Conservation (phyloP, 2,888 invertebrate species). For the Norana najaformis region DNA sequence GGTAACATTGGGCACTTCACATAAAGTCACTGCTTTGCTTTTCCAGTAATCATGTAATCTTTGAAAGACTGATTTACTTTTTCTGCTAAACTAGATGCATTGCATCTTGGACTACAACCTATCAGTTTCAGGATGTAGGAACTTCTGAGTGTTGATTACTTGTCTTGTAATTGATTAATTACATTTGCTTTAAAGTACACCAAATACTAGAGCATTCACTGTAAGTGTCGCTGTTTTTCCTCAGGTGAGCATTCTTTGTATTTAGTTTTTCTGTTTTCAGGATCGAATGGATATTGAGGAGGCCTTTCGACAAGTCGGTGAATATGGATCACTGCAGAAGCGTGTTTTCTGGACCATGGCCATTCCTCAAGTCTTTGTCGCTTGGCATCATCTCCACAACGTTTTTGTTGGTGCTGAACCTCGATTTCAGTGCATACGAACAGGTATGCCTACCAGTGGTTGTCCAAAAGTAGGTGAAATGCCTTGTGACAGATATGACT, state of each 20-base stretch:
- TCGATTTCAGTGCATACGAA: slow-evolving; percentile 35
- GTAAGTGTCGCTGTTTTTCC: neutral
- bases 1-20: too few species aligned
- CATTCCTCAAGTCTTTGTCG: slow-evolving; percentile 38
- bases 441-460: neutral
- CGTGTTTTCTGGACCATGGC: slow-evolving; percentile 40
- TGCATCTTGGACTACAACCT: too few species aligned
- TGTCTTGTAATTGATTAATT: too few species aligned
- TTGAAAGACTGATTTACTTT: too few species aligned
- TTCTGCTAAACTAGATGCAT: too few species aligned
- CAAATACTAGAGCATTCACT: too few species aligned
- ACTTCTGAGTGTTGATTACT: too few species aligned
- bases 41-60: too few species aligned
- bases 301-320: slow-evolving; percentile 42
- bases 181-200: neutral
- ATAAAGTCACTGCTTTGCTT: too few species aligned
- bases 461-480: slow-evolving; percentile 27
- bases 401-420: slow-evolving; percentile 45
- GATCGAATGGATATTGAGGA: slow-evolving; percentile 45
- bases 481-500: slow-evolving; percentile 38
- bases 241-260: neutral
- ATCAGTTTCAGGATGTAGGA: too few species aligned
- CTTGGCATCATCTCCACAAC: slow-evolving; percentile 43
- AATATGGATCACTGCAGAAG: slow-evolving; percentile 43
- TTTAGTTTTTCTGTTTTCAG: neutral